Percentiles rank a stretch among this genome's conserved stretches.
These are phyloP conservation scores for Agonopterix arenella DNA, from an alignment of 2,888 invertebrate genomes.

Conservation along the genomic window DNA sequence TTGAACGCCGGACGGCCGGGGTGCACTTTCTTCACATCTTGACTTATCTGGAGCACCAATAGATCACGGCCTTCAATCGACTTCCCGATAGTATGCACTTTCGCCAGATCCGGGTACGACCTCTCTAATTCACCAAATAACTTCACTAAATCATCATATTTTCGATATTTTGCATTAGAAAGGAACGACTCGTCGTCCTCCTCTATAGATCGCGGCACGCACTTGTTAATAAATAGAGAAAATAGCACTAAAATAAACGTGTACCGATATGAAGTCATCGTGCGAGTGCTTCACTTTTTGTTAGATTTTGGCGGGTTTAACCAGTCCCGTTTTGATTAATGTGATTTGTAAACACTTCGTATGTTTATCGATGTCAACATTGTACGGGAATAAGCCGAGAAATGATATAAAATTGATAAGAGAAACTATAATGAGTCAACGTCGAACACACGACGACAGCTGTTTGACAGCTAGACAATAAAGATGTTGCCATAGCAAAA, in stretches of 20 bases:
- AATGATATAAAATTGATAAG: conserved; percentile 10
- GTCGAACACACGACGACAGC: conserved; percentile 4
- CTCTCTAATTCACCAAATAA: conserved; percentile 78
- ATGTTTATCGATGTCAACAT: conserved; percentile 33
- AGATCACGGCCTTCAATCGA: conserved; percentile 89
- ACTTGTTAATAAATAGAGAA: conserved; percentile 44
- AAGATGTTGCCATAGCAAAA: conserved; percentile 1
- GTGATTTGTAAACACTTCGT: conserved; percentile 23
- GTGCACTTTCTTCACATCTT: conserved; percentile 26
- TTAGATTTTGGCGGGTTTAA: conserved; percentile 1
- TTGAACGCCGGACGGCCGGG: conserved; percentile 92
- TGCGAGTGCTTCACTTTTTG: conserved; percentile 13
- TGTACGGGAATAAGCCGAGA: conserved; percentile 16
- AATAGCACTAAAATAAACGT: conserved; percentile 48
- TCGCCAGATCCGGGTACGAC: conserved; percentile 81
- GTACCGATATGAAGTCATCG: conserved; percentile 38
- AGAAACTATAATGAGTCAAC: conserved; percentile 3
- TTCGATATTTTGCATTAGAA: conserved; percentile 78
- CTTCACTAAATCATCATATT: conserved; percentile 82
- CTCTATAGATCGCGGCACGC: conserved; percentile 47
- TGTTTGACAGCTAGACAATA: conserved; percentile 1
- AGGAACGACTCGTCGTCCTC: conserved; percentile 74
- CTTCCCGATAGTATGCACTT: conserved; percentile 87
- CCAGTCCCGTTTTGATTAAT: conserved; percentile 18
- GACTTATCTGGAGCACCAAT: conserved; percentile 87